These are phyloP conservation scores for Isoperla grammatica DNA, from an alignment of 2,888 invertebrate species.

Conservation along the genomic window DNA sequence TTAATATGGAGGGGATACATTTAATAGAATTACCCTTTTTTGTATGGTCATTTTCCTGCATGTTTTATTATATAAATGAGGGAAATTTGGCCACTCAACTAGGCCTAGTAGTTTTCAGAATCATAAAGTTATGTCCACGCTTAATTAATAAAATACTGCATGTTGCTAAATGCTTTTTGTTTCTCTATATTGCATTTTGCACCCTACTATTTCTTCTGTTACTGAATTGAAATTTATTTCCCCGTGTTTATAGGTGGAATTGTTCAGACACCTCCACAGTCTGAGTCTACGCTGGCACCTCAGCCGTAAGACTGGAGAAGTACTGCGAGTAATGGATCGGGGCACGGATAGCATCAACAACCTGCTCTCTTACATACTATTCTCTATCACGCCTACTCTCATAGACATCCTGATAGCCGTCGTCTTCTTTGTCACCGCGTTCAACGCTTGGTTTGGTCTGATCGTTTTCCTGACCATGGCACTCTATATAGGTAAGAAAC, in stretches of 20 bases:
- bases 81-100: too few species aligned
- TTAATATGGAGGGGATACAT: too few species aligned
- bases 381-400: conserved; percentile 90
- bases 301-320: conserved; percentile 93
- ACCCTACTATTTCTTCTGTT: too few species aligned
- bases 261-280: conserved; percentile 83
- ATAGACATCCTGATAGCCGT: conserved; percentile 89
- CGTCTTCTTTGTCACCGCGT: conserved; percentile 77
- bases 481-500: conserved; percentile 76
- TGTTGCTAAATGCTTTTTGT: too few species aligned
- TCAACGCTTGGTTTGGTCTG: conserved; percentile 91
- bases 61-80: too few species aligned
- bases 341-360: conserved; percentile 96
- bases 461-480: conserved; percentile 93
- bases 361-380: conserved; percentile 84
- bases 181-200: too few species aligned
- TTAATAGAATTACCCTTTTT: too few species aligned
- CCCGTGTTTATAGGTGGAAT: conserved; percentile 55
- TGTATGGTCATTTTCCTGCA: too few species aligned
- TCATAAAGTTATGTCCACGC: too few species aligned
- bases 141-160: too few species aligned
- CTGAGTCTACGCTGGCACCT: conserved; percentile 94
- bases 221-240: conserved; percentile 2
- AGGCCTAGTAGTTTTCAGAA: too few species aligned
- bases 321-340: conserved; percentile 92